Base-by-base conservation (phyloP, 2,888 invertebrate species). In the Megamerina dolium region DNA sequence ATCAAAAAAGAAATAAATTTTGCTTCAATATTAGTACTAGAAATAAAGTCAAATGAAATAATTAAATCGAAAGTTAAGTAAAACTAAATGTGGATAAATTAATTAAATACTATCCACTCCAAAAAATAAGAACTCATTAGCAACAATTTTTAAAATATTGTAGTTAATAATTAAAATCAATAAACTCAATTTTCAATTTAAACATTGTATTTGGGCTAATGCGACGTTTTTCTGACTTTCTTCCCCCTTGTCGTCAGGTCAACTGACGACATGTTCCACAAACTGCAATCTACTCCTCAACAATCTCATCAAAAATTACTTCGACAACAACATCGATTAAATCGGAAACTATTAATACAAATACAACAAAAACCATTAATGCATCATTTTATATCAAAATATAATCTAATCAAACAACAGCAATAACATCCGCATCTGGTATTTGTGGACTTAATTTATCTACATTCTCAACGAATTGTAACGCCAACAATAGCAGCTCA, bases 231-330 rank as follows among this genome's bases (percentile, higher is more conserved):
- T 70, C 68, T 71, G 68, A 65, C 64, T 70, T 69, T 70, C 60
- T 68, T 67, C 64, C 67, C 68, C 64, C 58, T 72, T 72, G 73
- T 72, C 73, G 73, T 72, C 73, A 72, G 71, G 70, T 70, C 65
- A 71, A 62, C 70, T 72, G 72, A 72, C 72, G 72, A 70, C 72
- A 67, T 66, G 64, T 60, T 58, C 67, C 66, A 59, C 65, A 61
- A 61, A 59, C 60, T 52, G 57, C 64, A 51, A 63, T 51, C 41
- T 50, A 45, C 21, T 46, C 42, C 23, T 34, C 49, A 43, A 48
- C 46, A 38, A 48, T 35, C 6, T 23, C 23, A 23, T 23, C 23
- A 41, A 46, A 44, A 43, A 53, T 58, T 40, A 63, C 61, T 60
- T 61, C 61, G 55, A 58, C 56, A 52, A 54, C 51, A 50, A 45